Evolutionary conservation across 2,888 invertebrate genomes (phyloP), one percentile per base, ranked within the genome.

Genomic region (Junonia oenone): DNA sequence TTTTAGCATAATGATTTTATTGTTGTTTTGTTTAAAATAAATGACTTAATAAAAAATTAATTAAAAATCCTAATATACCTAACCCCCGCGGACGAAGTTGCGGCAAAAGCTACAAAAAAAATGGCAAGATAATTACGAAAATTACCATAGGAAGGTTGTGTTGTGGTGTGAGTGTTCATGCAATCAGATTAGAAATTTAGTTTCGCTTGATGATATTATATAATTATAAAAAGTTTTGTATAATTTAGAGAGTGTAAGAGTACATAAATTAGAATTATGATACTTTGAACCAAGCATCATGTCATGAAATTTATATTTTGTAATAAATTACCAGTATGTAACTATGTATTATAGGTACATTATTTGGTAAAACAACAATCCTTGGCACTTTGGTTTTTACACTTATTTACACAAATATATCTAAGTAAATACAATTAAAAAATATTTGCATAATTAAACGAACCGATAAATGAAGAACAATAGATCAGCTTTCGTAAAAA

Each of bases 381-480:
- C 31, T 33, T 33, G 31, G n/a, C 31, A 33, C n/a, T n/a, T n/a
- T n/a, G n/a, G n/a, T n/a, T n/a, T n/a, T n/a, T n/a, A n/a, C n/a
- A n/a, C n/a, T n/a, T n/a, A n/a, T n/a, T n/a, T 33, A 33, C n/a
- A 11, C 11, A 22, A n/a, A 33, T n/a, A n/a, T n/a, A n/a, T 33
- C 31, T 33, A n/a, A 11, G n/a, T 33, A 4, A 33, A n/a, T 33
- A 9, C 31, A 33, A 33, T 33, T 33, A 33, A 1, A 33, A 1
- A 33, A 33, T 33, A 33, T n/a, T n/a, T n/a, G n/a, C 2, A 33
- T 33, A 33, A 11, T 33, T 19, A 17, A 71, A 92, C 92, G 70
- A 92, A 93, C 83, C 93, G 91, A 81, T 93, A 92, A 69, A 93
- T 86, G 70, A 93, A 87, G 71, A 92, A 91, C 75, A 92, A 89